phyloP scores from a whole-genome alignment of 2,113 vertebrate species.

The Neofelis nebulosa region DNA sequence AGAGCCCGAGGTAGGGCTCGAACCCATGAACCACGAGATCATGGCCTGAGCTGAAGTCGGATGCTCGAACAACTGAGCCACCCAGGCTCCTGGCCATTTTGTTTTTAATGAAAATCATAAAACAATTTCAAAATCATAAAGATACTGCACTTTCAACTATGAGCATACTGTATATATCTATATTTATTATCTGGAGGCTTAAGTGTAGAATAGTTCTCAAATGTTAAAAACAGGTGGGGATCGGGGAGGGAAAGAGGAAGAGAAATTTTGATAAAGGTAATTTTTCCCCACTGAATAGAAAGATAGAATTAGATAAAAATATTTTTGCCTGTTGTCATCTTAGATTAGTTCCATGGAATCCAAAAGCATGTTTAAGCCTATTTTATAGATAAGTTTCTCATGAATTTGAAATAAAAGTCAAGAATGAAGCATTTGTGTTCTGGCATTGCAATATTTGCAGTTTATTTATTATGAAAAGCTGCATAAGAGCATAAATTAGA shows the following conservation, averaged over 20 bases:
- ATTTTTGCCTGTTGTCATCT: neutral
- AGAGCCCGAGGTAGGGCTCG: no score
- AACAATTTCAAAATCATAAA: neutral
- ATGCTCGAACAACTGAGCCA: no score
- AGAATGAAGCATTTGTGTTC: neutral
- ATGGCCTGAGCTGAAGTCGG: no score
- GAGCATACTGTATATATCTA: neutral
- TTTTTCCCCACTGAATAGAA: slow-evolving; percentile 1
- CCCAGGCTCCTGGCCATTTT: neutral
- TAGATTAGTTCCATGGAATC: neutral
- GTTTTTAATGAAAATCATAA: neutral
- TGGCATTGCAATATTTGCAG: neutral
- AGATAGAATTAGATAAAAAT: slow-evolving; percentile 13
- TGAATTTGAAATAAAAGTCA: slow-evolving; percentile 37
- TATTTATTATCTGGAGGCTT: neutral
- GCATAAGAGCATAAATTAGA: neutral
- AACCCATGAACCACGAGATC: no score
- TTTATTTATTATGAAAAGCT: neutral
- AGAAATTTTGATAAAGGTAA: neutral
- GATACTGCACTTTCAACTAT: neutral
- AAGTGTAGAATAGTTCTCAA: neutral
- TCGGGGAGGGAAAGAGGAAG: neutral
- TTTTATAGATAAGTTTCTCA: slow-evolving; percentile 32
- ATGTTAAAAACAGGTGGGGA: neutral
- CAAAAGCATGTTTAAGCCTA: neutral